Evolutionary conservation across 1,140 invertebrate genomes (phyloP), one percentile per base, ranked within the genome.

Genomic region (Drosophila cardini): DNA sequence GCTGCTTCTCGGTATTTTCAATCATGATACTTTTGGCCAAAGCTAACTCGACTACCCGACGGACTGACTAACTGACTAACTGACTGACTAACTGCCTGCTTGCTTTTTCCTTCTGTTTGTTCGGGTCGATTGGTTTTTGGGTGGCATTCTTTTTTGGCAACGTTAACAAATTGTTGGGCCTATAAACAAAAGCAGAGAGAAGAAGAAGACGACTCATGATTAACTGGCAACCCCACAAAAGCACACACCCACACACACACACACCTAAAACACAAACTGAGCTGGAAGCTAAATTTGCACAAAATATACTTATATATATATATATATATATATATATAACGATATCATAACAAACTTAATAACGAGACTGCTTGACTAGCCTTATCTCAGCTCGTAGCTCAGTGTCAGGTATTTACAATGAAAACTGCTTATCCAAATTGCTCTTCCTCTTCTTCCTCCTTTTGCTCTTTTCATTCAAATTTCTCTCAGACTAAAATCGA

Each of bases 131-230:
- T 72, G 63, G 30, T 68, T 68, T 67, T 60, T 46, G 42, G 46
- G 11, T 60, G 34, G 65, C 65, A 38, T 50, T 53, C 45, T 43
- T 64, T 53, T 56, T 52, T 43, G 57, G 64, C 64, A 55, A 78
- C 65, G 76, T 78, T 75, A 78, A 78, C 76, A 78, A 78, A 78
- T 78, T 74, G 64, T 64, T 61, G 56, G 30, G 26, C 46, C 63
- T 63, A 60, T 60, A 72, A 72, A 72, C 70, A 67, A 72, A 50
- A 50, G 36, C 70, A 36, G 21, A 26, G 5, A 26, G 21, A 40
- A 45, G 53, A 36, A 53, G 11, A 42, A 40, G 61, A 48, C 34
- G 61, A 48, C 34, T 38, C 61, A 48, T 68, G 63, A 68, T 72
- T 68, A 73, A 73, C 64, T 65, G 69, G 38, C 16, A 26, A 16